Base-by-base conservation (phyloP, 1,140 invertebrate species). In the Drosophila virilis region DNA sequence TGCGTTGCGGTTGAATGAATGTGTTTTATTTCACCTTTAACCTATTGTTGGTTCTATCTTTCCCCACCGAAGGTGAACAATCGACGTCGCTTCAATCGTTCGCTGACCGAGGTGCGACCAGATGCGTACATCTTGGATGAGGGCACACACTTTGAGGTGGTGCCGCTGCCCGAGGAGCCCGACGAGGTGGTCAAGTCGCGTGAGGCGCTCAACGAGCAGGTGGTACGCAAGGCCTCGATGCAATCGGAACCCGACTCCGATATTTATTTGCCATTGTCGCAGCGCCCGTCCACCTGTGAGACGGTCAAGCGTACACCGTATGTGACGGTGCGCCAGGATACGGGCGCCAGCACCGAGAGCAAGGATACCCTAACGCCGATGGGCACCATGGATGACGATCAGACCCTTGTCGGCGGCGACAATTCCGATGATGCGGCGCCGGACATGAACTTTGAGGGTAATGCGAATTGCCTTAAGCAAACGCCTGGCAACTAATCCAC, bases 61-160 rank as follows among this genome's bases (percentile, higher is more conserved):
- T 61, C 66, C 7, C 17, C 15, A 40, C 8, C 43, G 7, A 43
- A 92, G 91, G 90, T 92, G 13, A 82, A 90, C n/a, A 92, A 83
- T 48, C 91, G 94, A 7, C 92, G 93, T 17, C 93, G 93, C 65
- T 92, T 95, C 6, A 93, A 94, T 37, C 92, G 95, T 38, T 95
- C 95, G 4, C 84, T 95, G 40, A 96, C 95, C 0, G 95, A 96
- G 78, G 95, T 94, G 15, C 91, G 94, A 8, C 94, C 94, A 10
- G 94, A 94, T 60, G 93, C 93, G 15, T 94, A 93, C 59, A 94
- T 94, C 38, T 93, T 94, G 67, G 93, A 94, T 74, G 94, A 94
- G 71, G 93, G 93, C 50, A 92, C 93, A 38, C 93, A 94, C 74
- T 93, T 94, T 74, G 93, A 94, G 74, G 93, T 94, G 65, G 90